Evolutionary conservation across 1,140 invertebrate genomes (phyloP).

Genomic region (Drosophila sturtevanti): DNA sequence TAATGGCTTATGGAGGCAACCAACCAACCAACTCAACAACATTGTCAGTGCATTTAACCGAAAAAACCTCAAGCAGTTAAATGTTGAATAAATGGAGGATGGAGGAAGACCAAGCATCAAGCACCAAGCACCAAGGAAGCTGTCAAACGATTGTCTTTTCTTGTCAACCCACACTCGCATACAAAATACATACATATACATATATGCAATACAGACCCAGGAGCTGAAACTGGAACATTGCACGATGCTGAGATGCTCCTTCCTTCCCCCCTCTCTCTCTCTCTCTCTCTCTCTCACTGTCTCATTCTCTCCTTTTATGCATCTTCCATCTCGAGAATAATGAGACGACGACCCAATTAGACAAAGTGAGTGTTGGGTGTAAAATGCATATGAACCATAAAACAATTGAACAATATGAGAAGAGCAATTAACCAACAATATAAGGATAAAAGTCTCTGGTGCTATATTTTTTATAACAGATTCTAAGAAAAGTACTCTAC

Average conservation of each 20-base stretch:
- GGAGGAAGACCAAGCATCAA: constrained; percentile 1
- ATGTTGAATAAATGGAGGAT: constrained; percentile 10
- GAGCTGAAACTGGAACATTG: constrained; percentile 64
- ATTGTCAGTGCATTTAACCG: constrained; percentile 66
- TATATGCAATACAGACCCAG: constrained; percentile 4
- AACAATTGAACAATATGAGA: constrained; percentile 78
- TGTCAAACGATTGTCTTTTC: constrained; percentile 77
- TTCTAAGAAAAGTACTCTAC: too few relatives aligned
- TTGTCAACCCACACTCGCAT: constrained; percentile 16
- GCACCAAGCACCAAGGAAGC: constrained; percentile 33
- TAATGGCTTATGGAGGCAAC: constrained; percentile 70
- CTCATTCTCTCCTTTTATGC: constrained; percentile 5
- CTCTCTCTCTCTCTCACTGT: too few relatives aligned
- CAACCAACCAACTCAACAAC: background rate
- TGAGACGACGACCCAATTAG: constrained; percentile 77
- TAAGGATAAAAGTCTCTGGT: constrained; percentile 13
- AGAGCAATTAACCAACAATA: constrained; percentile 57
- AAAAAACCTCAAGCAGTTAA: constrained; percentile 80
- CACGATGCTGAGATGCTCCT: constrained; percentile 29
- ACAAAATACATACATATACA: background rate
- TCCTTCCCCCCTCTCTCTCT: background rate
- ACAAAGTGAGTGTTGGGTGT: constrained; percentile 69
- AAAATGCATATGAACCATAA: constrained; percentile 79
- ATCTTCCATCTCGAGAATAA: constrained; percentile 40
- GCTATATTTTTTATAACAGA: background rate